phyloP scores from a whole-genome alignment of 2,113 vertebrate species.

The Istiophorus platypterus region DNA sequence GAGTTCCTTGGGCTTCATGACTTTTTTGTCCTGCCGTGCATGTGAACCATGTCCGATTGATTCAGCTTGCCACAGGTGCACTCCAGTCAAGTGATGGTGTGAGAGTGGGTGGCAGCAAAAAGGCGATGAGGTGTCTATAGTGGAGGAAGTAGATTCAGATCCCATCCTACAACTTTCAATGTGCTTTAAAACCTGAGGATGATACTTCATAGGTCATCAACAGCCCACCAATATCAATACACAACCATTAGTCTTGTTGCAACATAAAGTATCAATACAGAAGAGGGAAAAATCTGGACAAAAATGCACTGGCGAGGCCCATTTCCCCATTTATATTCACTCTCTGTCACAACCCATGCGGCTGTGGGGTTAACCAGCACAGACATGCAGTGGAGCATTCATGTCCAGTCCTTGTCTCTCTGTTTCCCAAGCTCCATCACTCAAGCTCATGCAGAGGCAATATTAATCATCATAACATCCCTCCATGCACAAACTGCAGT shows the following conservation, averaged over 20 bases:
- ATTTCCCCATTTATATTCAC: conserved; percentile 45
- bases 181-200: neutral
- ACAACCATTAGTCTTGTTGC: neutral
- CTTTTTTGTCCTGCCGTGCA: no score
- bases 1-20: no score
- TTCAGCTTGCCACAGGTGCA: no score
- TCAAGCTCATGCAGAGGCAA: conserved; percentile 56
- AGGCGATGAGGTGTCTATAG: no score
- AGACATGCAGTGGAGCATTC: conserved; percentile 45
- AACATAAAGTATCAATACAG: conserved; percentile 22
- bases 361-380: conserved; percentile 47
- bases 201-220: conserved; percentile 1
- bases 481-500: conserved; percentile 46
- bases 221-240: neutral
- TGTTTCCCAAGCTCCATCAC: conserved; percentile 64
- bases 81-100: neutral
- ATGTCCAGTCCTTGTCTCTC: conserved; percentile 65
- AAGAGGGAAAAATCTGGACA: conserved; percentile 15
- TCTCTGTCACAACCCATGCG: conserved; percentile 56
- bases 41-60: no score
- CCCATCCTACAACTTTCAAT: neutral
- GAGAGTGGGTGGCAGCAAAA: conserved; percentile 1
- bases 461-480: conserved; percentile 67
- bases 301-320: conserved; percentile 26
- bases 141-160: neutral